phyloP scores from a whole-genome alignment of 2,797 vertebrate species.

The Enteromius anoplus region DNA sequence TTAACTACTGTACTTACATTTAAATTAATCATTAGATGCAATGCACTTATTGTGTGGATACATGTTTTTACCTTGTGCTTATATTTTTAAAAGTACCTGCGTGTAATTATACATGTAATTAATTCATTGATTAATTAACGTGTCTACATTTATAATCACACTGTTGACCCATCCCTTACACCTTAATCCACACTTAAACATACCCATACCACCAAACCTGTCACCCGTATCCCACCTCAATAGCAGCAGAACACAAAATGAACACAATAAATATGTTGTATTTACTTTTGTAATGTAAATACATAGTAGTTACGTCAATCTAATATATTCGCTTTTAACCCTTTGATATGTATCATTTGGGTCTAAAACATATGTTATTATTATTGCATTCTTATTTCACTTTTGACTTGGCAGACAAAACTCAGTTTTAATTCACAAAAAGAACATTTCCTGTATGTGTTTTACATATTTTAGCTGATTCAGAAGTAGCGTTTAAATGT shows the following conservation, averaged over 20 bases:
- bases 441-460: background rate
- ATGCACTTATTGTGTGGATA: background rate
- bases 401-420: background rate
- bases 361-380: too few relatives aligned
- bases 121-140: too few relatives aligned
- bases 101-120: background rate
- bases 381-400: background rate
- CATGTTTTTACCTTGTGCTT: background rate
- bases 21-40: background rate
- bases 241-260: background rate
- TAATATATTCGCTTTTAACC: background rate
- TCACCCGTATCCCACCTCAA: background rate
- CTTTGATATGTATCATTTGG: background rate
- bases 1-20: background rate
- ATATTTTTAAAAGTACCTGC: background rate
- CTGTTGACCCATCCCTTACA: background rate
- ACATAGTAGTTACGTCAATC: background rate
- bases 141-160: background rate
- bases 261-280: background rate
- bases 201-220: background rate
- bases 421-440: background rate
- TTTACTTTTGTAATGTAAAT: background rate
- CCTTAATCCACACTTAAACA: background rate
- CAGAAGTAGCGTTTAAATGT: background rate
- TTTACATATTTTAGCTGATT: constrained; percentile 3